A percentile compares a stretch with the other conserved stretches of the same genome.
Evolutionary conservation across 2,113 vertebrate genomes (phyloP).

Genomic region (Odobenus rosmarus): DNA sequence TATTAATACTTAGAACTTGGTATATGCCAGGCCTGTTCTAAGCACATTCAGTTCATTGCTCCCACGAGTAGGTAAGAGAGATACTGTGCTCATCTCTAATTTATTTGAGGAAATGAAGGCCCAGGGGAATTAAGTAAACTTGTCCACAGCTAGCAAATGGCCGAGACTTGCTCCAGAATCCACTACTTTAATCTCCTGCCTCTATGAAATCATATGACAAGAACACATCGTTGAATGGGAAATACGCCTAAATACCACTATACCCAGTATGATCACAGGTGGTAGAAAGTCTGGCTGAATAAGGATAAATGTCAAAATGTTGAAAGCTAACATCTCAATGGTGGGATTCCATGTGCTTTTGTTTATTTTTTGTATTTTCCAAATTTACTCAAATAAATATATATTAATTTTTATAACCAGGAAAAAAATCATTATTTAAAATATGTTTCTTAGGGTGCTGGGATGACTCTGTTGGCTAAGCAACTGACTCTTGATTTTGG

Average conservation of each 20-base stretch:
- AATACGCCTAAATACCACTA: rapidly evolving
- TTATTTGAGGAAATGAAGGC: background rate
- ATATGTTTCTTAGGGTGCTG: background rate
- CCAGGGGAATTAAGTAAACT: too few species aligned
- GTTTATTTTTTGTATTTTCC: background rate
- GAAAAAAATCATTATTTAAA: background rate
- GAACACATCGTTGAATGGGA: rapidly evolving
- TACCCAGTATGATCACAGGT: rapidly evolving
- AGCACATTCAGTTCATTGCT: rapidly evolving
- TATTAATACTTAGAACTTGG: background rate
- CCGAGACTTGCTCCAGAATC: rapidly evolving
- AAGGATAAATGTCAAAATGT: background rate
- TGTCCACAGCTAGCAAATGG: rapidly evolving
- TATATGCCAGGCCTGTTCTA: background rate
- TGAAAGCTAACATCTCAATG: background rate
- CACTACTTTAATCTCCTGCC: rapidly evolving
- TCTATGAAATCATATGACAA: rapidly evolving
- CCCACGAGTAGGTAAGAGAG: rapidly evolving
- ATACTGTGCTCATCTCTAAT: rapidly evolving
- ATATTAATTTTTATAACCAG: background rate
- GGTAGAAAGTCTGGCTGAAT: background rate
- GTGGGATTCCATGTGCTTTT: background rate
- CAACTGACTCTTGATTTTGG: background rate
- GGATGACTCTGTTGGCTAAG: background rate
- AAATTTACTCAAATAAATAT: background rate